Evolutionary conservation across 2,888 invertebrate genomes (phyloP), one percentile per base, ranked within the genome.

Genomic region (Drosophila parthenogenetica): DNA sequence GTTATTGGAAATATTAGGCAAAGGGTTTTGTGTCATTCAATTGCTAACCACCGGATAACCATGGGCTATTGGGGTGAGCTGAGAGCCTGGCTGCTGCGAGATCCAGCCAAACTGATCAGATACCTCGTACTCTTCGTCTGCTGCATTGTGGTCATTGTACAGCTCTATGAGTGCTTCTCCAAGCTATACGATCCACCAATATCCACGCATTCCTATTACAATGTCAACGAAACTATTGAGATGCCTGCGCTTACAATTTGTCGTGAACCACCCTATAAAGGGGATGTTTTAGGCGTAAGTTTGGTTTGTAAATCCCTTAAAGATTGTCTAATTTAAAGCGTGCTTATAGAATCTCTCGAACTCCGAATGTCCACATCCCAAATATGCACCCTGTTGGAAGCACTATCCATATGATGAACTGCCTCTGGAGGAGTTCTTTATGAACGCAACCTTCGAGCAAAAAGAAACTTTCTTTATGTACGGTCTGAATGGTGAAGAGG

Each of bases 231-330:
- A 32, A 94, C 94, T 0, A 93, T 96, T 57, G 91, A 93, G 73
- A 95, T 95, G 91, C 95, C 96, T 0, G 95, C 95, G 48, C 87
- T 96, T 0, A 96, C 95, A 0, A 93, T 96, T 73, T 96, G 96
- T 77, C 92, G 94, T 19, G 94, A 94, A 61, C 95, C 95, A 0
- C 93, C 95, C 0, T 95, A 94, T 80, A 95, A 94, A 83, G 93
- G 89, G 43, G 91, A 94, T 1, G 92, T 94, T 49, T 89, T 95
- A 75, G 74, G 91, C 86, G 95, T 95, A 90, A 93, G 93, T 91
- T 46, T 0, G 17, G 49, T 13, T 29, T 5, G 29, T 1, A 29
- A 29, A 8, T 29, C 29, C 7, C 8, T 29, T 29, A 1, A 1
- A 29, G 2, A 29, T 29, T 8, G 29, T 29, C 8, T 29, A 29